Base-by-base conservation (phyloP, 2,113 vertebrate genomes). In the Erinaceus europaeus region DNA sequence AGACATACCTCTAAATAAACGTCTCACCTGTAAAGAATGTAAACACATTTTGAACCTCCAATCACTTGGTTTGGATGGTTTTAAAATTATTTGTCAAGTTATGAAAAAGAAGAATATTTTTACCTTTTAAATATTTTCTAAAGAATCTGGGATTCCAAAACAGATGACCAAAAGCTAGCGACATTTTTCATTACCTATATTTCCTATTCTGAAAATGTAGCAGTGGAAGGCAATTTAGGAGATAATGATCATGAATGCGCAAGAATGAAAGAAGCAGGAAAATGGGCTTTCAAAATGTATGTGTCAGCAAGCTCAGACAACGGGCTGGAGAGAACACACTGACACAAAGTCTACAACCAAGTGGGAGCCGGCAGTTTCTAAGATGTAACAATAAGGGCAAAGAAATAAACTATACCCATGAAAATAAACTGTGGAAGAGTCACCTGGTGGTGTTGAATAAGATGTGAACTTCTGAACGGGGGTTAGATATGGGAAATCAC, bases 191-290 rank as follows among this genome's bases (percentile, higher is more conserved):
- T 90, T 93, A 90, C 93, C 71, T 91, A 72, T 90, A 89, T 94
- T 95, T 93, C 67, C 87, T 87, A 93, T 87, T 85, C 78, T 93
- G 74, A 92, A 91, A 93, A 89, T 79, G 84, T 90, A 93, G 87
- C 50, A 90, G 92, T 91, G 89, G 89, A 94, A 94, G 73, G 93
- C 89, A 95, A 96, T 96, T 96, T 96, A 87, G 67, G 52, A 93
- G 95, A 96, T 96, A 95, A 91, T 91, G 75, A 95, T 94, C 94
- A 83, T 89, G 65, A 92, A 62, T 75, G 76, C 74, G 92, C 77
- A 21, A 20, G 27, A 79, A 91, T 87, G 75, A 91, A 94, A 93
- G 69, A 82, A 91, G 65, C 74, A 78, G 92, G 90, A 93, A 93
- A 95, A 95, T 89, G 69, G 74, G 78, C 69, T 93, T 94, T 87